phyloP scores from a whole-genome alignment of 1,140 invertebrate genomes.

The Oryctes rhinoceros region DNA sequence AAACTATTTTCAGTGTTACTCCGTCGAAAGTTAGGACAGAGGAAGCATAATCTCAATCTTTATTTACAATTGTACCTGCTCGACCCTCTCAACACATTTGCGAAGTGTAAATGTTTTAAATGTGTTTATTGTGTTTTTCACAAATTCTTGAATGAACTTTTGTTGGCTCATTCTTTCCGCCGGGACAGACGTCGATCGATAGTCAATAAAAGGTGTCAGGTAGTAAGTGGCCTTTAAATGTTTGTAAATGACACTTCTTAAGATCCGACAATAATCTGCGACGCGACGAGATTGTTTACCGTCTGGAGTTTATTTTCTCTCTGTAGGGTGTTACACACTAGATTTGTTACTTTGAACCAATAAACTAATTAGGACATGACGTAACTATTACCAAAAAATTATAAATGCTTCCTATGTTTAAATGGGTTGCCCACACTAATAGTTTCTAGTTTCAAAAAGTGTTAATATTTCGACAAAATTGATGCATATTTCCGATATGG shows the following conservation, averaged over 20 bases:
- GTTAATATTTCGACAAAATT: too few relatives aligned
- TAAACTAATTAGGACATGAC: background rate
- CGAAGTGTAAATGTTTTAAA: constrained; percentile 19
- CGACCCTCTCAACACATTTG: constrained; percentile 1
- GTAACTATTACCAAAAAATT: background rate
- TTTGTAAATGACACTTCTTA: constrained; percentile 26
- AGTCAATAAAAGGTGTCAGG: constrained; percentile 34
- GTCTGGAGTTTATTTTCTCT: background rate
- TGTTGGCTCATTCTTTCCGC: constrained; percentile 6
- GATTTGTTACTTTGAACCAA: background rate
- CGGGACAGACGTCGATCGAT: background rate
- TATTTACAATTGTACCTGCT: constrained; percentile 24
- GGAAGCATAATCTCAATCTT: background rate
- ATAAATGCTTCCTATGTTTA: too few relatives aligned
- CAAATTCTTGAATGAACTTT: constrained; percentile 31
- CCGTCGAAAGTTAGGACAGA: background rate
- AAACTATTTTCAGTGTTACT: background rate
- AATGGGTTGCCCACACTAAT: too few relatives aligned
- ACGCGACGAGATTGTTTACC: constrained; percentile 20
- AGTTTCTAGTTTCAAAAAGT: too few relatives aligned
- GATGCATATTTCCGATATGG: too few relatives aligned
- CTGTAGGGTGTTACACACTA: background rate
- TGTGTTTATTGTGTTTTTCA: constrained; percentile 23
- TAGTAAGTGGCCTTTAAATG: constrained; percentile 34
- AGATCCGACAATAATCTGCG: constrained; percentile 11